phyloP scores from a whole-genome alignment of 2,797 vertebrate genomes.

The Echeneis naucrates region DNA sequence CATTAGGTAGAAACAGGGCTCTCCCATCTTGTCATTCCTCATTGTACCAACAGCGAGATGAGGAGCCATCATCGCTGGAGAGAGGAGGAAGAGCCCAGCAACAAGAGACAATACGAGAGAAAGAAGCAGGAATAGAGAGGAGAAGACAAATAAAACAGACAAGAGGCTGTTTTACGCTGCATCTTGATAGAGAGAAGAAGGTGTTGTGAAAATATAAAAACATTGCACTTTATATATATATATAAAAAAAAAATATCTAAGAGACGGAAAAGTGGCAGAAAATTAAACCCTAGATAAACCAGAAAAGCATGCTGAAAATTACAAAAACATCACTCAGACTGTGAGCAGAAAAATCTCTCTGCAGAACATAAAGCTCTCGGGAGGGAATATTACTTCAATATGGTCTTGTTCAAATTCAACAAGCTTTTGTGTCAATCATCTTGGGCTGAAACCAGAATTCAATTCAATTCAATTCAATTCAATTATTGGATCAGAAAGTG shows the following conservation, averaged over 20 bases:
- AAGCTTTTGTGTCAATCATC: conserved; percentile 10
- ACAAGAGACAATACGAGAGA: conserved; percentile 85
- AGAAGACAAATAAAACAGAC: conserved; percentile 82
- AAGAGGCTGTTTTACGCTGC: conserved; percentile 81
- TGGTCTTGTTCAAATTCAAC: conserved; percentile 24
- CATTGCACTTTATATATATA: conserved; percentile 35
- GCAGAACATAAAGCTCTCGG: conserved; percentile 14
- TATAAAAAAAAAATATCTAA: conserved; percentile 26
- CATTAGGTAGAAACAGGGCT: conserved; percentile 99
- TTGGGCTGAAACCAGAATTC: conserved; percentile 15
- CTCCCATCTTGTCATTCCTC: conserved; percentile 99
- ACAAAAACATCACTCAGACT: conserved; percentile 37
- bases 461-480: conserved; percentile 1
- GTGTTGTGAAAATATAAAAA: conserved; percentile 42
- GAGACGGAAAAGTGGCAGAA: conserved; percentile 17
- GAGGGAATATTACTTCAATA: conserved; percentile 35
- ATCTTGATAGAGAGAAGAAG: conserved; percentile 56
- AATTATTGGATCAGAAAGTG: conserved; percentile 20
- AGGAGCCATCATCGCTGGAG: conserved; percentile 99
- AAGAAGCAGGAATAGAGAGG: conserved; percentile 64
- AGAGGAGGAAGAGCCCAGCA: conserved; percentile 94
- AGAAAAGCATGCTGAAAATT: conserved; percentile 31
- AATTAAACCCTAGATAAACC: conserved; percentile 24
- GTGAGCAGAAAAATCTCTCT: conserved; percentile 42
- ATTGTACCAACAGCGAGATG: conserved; percentile 99